Evolutionary conservation across 1,140 invertebrate species (phyloP).

Genomic region (Orchestia grillus): DNA sequence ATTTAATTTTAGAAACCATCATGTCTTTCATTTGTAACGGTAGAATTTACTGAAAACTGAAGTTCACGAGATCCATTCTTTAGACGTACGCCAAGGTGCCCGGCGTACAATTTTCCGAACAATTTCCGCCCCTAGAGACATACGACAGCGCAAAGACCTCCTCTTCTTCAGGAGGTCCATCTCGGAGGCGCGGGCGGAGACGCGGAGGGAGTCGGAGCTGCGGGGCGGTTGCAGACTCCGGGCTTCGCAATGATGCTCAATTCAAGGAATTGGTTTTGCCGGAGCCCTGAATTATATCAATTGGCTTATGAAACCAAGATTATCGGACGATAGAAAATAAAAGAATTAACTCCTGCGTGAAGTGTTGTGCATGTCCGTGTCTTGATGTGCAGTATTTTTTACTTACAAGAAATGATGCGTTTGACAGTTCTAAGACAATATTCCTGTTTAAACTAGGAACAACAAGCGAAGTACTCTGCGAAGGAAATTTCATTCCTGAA

Average conservation of each 20-base stretch:
- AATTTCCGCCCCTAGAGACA: neutral
- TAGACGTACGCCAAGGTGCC: neutral
- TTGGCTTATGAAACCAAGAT: neutral
- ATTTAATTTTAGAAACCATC: neutral
- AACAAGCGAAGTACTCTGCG: too few species aligned
- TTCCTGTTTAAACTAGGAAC: too few species aligned
- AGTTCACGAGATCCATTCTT: neutral
- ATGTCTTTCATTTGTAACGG: neutral
- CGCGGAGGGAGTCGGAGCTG: neutral
- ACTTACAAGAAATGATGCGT: too few species aligned
- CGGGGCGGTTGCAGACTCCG: neutral
- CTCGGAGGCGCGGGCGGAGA: neutral
- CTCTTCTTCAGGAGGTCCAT: neutral
- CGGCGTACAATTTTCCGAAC: neutral
- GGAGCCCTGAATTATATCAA: neutral
- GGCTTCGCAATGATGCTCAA: neutral
- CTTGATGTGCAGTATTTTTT: neutral
- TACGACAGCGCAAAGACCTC: neutral
- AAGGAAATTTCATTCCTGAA: too few species aligned
- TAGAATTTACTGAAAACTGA: neutral
- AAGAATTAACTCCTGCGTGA: neutral
- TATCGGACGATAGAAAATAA: neutral
- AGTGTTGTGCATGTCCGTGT: neutral
- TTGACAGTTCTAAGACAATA: too few species aligned
- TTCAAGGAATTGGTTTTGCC: neutral